Conservation (phyloP, 2,113 vertebrate genomes). For the Ciconia maguari region DNA sequence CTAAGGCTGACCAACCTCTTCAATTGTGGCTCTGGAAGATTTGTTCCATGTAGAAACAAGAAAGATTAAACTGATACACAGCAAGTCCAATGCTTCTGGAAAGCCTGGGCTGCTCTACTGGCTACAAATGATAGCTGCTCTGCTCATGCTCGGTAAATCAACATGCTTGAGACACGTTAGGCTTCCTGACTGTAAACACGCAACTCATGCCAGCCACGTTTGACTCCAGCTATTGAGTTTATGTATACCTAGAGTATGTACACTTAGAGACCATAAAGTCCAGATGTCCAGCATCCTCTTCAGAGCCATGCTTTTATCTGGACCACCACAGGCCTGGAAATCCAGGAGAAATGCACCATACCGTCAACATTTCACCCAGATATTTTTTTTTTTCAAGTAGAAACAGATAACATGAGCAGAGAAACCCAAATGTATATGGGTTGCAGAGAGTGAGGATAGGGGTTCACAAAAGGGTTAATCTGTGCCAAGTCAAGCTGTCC, state of each 20-base stretch:
- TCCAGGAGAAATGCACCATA: background rate
- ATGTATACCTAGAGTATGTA: background rate
- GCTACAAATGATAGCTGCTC: background rate
- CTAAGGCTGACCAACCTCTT: background rate
- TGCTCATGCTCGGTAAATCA: background rate
- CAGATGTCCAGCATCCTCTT: background rate
- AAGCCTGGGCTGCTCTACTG: background rate
- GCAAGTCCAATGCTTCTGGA: background rate
- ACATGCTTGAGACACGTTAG: rapidly evolving
- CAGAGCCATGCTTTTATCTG: background rate
- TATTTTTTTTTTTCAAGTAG: background rate
- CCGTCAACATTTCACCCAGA: background rate
- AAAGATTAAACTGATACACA: background rate
- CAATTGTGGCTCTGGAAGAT: background rate
- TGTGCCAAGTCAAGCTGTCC: background rate
- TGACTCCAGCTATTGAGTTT: background rate
- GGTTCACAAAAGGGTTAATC: conserved; percentile 6
- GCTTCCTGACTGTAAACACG: background rate
- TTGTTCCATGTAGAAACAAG: background rate
- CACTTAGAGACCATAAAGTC: background rate
- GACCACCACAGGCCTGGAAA: background rate
- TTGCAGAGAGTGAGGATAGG: background rate
- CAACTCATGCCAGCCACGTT: background rate
- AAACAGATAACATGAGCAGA: background rate
- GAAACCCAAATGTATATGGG: background rate